Evolutionary conservation across 2,113 vertebrate genomes (phyloP).

Genomic region (Chauna torquata): DNA sequence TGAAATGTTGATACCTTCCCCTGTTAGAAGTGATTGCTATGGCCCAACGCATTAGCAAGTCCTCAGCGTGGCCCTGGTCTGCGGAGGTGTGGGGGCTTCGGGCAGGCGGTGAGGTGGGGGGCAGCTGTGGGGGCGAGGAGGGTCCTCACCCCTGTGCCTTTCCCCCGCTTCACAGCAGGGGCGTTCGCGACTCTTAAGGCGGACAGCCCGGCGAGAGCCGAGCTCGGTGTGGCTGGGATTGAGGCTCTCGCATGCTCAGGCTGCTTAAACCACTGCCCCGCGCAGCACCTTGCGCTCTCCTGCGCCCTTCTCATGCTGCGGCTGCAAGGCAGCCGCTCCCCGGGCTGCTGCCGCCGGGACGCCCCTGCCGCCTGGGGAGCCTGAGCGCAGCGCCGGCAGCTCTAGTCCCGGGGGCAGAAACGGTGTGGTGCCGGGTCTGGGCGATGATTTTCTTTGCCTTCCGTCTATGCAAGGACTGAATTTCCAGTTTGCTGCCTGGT

Average conservation of each 20-base stretch:
- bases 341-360: too few species aligned
- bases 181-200: background rate
- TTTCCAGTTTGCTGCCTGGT: background rate
- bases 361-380: too few species aligned
- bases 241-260: background rate
- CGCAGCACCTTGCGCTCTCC: background rate
- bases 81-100: background rate
- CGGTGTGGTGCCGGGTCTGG: background rate
- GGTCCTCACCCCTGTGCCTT: background rate
- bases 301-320: background rate
- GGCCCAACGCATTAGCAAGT: background rate
- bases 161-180: background rate
- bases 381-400: background rate
- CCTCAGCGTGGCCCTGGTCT: background rate
- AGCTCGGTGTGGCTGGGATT: background rate
- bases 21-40: slow-evolving; percentile 50
- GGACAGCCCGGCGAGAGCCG: background rate
- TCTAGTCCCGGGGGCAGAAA: background rate
- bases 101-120: background rate
- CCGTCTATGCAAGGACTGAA: background rate
- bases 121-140: background rate
- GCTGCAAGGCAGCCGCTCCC: background rate
- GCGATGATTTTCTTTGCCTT: too few species aligned
- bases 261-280: background rate
- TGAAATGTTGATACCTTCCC: slow-evolving; percentile 78